A percentile compares a stretch with the other conserved stretches of the same genome.
phyloP scores from a whole-genome alignment of 2,113 vertebrate species.

The Cottus gobio region DNA sequence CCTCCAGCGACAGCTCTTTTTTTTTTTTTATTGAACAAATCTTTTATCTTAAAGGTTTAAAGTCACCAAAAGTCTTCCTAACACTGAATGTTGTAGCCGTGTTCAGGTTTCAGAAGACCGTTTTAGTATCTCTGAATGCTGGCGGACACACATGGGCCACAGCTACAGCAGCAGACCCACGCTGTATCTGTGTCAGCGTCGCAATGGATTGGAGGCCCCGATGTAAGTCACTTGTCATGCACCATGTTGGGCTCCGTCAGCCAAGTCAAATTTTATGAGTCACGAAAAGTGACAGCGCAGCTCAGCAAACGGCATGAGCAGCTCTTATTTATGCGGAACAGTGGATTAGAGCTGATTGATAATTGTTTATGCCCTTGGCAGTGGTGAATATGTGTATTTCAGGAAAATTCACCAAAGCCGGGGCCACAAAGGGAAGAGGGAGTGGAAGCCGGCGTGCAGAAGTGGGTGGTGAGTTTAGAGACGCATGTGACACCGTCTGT shows the following conservation, averaged over 20 bases:
- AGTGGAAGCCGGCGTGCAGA: constrained; percentile 52
- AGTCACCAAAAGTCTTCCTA: not conserved
- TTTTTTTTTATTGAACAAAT: not conserved
- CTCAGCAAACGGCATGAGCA: constrained; percentile 74
- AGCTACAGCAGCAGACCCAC: constrained; percentile 4
- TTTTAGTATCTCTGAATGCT: constrained; percentile 1
- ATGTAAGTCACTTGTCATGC: constrained; percentile 74
- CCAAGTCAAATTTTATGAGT: constrained; percentile 78
- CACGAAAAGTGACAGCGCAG: constrained; percentile 74
- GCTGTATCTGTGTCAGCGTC: constrained; percentile 43
- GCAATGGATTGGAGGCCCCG: constrained; percentile 75
- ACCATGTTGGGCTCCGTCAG: constrained; percentile 72
- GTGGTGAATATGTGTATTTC: constrained; percentile 80
- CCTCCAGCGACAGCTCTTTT: not conserved
- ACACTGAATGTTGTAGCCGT: not conserved
- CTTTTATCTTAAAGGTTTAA: not conserved
- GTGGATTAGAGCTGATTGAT: constrained; percentile 83
- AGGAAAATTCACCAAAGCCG: constrained; percentile 77
- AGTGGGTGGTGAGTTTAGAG: constrained; percentile 64
- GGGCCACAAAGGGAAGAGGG: constrained; percentile 62
- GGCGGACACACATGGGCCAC: not conserved
- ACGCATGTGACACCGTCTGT: constrained; percentile 44
- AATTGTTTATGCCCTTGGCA: constrained; percentile 83
- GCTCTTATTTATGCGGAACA: constrained; percentile 80
- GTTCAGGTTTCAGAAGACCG: not conserved